Percentiles rank a stretch among this genome's conserved stretches.
These are phyloP conservation scores for Sebastes matsubarae DNA, from an alignment of 2,797 vertebrate genomes.

Conservation along the genomic window DNA sequence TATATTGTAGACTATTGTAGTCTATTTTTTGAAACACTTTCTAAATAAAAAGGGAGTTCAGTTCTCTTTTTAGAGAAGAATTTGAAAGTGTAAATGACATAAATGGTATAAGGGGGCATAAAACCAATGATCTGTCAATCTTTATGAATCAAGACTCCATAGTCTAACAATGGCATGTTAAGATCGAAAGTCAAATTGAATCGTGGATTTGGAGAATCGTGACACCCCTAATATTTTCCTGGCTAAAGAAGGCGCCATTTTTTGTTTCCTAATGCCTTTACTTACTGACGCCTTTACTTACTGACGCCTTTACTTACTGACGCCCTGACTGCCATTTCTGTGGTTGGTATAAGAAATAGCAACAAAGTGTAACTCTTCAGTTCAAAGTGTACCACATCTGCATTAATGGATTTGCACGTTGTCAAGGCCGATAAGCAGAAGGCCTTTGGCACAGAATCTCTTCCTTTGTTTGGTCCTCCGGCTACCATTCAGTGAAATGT, in stretches of 20 bases:
- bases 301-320: not conserved
- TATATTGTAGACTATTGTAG: no score
- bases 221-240: no score
- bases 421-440: slow-evolving; percentile 26
- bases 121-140: no score
- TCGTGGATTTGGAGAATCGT: no score
- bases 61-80: no score
- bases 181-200: no score
- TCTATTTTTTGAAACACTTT: no score
- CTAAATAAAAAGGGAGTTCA: no score
- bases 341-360: not conserved
- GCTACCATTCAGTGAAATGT: slow-evolving; percentile 19
- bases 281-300: not conserved
- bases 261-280: slow-evolving; percentile 3
- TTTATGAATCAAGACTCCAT: no score
- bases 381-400: not conserved
- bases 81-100: no score
- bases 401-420: slow-evolving; percentile 24
- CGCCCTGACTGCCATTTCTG: not conserved
- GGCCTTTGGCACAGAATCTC: slow-evolving; percentile 3
- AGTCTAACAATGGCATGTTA: no score
- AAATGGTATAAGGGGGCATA: no score
- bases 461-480: slow-evolving; percentile 22
- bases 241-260: not conserved
- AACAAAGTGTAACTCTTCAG: not conserved